Evolutionary conservation across 2,797 vertebrate genomes (phyloP), one percentile per base, ranked within the genome.

Genomic region (Pseudopleuronectes americanus): DNA sequence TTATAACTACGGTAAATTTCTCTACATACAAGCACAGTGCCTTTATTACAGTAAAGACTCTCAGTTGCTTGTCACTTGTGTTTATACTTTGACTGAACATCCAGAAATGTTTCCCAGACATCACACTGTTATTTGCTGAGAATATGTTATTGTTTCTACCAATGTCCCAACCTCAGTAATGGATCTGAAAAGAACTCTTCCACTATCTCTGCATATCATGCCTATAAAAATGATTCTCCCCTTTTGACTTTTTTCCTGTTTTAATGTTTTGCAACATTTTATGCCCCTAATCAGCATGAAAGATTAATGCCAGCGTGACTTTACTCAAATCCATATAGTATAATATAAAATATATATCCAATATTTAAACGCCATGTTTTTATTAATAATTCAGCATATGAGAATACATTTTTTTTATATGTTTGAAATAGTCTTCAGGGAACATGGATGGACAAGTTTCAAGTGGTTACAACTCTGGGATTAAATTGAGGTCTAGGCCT

Each of bases 171-270:
- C 9, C 36, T 38, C 36, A 38, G 36, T 38, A 12, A 6, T 19
- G 14, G 43, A 7, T 45, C 14, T 45, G 43, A 45, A 17, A 45
- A 45, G 16, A 45, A 33, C 55, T 58, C 45, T 61, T 58, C 9
- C 52, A 21, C 26, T 48, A 36, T 53, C 8, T 60, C 3, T 5
- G 13, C 22, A 55, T 36, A 51, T 64, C 6, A 38, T 38, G 21
- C 9, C 41, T 63, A 69, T 69, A 81, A 77, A 68, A 58, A 8
- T 5, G 23, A 55, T 64, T 67, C 22, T 43, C 33, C 33, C n/a
- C 4, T 19, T 31, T 65, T 38, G 45, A 58, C 21, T 9, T 59
- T 55, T 57, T 43, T 55, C 6, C 22, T 57, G 26, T 10, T 43
- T 64, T 19, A 53, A 53, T 64, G 7, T 64, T 73, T 49, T 31